Evolutionary conservation across 1,140 invertebrate species (phyloP).

Genomic region (Sycobia sp.): DNA sequence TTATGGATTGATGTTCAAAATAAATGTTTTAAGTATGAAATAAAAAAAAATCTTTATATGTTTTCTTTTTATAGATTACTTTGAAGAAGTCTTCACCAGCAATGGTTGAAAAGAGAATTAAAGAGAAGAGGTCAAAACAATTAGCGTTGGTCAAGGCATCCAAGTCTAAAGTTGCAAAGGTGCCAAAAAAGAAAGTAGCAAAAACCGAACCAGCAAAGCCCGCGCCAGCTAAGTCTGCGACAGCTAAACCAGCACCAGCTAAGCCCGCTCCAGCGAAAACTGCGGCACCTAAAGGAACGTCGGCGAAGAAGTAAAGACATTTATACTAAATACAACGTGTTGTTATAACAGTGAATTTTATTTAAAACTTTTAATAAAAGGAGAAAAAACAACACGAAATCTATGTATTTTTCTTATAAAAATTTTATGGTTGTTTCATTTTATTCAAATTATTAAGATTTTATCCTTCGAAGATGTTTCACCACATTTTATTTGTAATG

Average conservation of each 20-base stretch:
- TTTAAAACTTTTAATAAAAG: conserved; percentile 31
- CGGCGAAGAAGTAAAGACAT: conserved; percentile 19
- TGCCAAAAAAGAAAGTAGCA: conserved; percentile 53
- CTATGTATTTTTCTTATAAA: conserved; percentile 13
- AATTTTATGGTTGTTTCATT: no score
- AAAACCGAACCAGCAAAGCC: neutral
- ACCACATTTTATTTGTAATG: no score
- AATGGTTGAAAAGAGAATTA: conserved; percentile 61
- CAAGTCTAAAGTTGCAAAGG: conserved; percentile 64
- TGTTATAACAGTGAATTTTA: conserved; percentile 21
- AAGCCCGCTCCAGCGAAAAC: neutral
- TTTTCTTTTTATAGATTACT: conserved; percentile 59
- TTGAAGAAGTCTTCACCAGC: conserved; percentile 61
- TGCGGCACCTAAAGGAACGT: conserved; percentile 3
- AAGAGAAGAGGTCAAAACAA: conserved; percentile 61
- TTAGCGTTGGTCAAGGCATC: conserved; percentile 60
- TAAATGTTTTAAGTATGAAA: neutral
- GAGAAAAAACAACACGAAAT: conserved; percentile 25
- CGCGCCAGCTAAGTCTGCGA: conserved; percentile 1
- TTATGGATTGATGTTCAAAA: no score
- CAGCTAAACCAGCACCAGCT: neutral
- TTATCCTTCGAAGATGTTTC: no score
- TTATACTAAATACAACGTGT: conserved; percentile 22
- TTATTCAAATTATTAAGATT: no score
- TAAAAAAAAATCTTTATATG: conserved; percentile 30